phyloP scores from a whole-genome alignment of 2,797 vertebrate genomes.

The Synaphobranchus kaupii region DNA sequence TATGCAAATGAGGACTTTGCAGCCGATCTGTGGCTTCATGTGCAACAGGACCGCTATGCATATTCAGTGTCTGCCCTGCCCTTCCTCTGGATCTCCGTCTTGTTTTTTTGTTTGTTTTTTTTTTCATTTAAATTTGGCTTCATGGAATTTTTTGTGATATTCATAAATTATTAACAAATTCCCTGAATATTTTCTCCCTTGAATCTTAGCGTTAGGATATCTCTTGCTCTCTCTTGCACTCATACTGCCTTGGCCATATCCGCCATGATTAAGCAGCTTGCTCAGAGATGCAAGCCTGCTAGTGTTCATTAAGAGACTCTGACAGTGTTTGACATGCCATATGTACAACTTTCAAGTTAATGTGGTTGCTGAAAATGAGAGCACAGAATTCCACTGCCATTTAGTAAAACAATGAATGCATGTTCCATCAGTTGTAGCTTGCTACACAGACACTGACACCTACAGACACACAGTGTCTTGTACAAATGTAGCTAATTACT shows the following conservation, averaged over 20 bases:
- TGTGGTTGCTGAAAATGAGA: neutral
- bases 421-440: neutral
- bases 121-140: neutral
- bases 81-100: neutral
- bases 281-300: neutral
- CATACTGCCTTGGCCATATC: neutral
- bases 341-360: neutral
- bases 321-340: neutral
- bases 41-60: constrained; percentile 25
- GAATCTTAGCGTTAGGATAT: constrained; percentile 13
- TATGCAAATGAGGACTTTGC: constrained; percentile 26
- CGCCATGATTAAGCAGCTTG: neutral
- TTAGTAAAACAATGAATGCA: neutral
- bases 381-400: neutral
- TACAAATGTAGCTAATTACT: neutral
- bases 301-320: neutral
- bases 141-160: neutral
- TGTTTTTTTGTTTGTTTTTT: neutral
- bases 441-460: no score
- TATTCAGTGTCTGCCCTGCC: constrained; percentile 16
- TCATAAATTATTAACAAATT: constrained; percentile 42
- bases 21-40: constrained; percentile 26
- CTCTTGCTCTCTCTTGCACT: neutral
- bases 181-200: neutral
- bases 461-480: neutral